Base-by-base conservation (phyloP, 53 echinoderm and acorn worm genomes). In the Glandiceps talaboti region DNA sequence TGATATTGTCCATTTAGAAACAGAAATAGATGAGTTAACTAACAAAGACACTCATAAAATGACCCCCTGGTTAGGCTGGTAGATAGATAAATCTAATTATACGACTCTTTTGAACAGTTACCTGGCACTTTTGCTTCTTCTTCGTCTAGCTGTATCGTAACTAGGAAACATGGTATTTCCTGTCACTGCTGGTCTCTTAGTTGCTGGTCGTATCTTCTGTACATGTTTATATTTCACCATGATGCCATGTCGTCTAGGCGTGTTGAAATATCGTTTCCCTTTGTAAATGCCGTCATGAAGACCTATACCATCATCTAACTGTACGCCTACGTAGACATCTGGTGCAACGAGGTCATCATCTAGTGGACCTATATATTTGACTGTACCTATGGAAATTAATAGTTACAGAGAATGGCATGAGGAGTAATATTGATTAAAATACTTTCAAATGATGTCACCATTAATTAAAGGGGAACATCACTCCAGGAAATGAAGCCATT, bases 181-280 rank as follows among this genome's bases (percentile, higher is more conserved):
- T 28, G 45, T 73, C 14, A 86, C 73, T 25, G 86, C 82, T 27
- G 86, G 86, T 27, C 86, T 74, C 75, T 79, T 86, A 1, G 81
- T 81, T 0, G 82, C 73, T 27, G 86, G 86, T 26, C 32, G 77
- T 27, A 82, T 73, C 75, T 86, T 86, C 0, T 77, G 28, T 14
- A 86, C 86, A 30, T 86, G 82, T 25, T 86, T 74, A 14, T 86
- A 86, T 31, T 86, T 86, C 26, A 86, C 86, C 86, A 86, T 86
- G 73, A 86, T 31, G 29, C 86, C 86, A 26, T 77, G 77, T 29
- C 86, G 76, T 26, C 81, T 86, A 10, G 86, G 86, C 25, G 86
- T 75, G 29, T 82, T 77, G 73, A 86, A 86, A 78, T 86, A 86
- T 29, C 86, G 77, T 72, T 86, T 86, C 30, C 82, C 86, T 32